Conservation (phyloP, 1,140 invertebrate species). For the Archegozetes longisetosus region DNA sequence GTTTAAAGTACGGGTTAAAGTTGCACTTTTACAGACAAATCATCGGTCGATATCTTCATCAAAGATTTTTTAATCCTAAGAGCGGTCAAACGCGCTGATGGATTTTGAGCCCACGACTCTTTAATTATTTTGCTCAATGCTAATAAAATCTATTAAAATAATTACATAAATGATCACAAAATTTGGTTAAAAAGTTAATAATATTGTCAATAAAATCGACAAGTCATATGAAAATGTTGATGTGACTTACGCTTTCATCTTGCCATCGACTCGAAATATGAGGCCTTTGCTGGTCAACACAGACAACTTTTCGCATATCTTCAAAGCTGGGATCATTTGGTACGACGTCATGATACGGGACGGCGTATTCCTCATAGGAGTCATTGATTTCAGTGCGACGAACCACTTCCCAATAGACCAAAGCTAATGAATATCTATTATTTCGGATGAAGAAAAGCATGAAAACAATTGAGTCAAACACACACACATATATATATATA, state of each 20-base stretch:
- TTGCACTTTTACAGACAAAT: background rate
- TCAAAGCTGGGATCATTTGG: conserved; percentile 81
- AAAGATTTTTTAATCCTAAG: conserved; percentile 69
- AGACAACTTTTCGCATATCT: conserved; percentile 81
- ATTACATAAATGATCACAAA: background rate
- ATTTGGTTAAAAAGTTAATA: background rate
- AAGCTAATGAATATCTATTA: conserved; percentile 59
- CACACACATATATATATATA: background rate
- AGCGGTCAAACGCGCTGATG: conserved; percentile 72
- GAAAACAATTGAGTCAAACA: background rate
- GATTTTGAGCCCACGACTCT: conserved; percentile 91
- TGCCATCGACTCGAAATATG: background rate
- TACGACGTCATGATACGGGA: conserved; percentile 82
- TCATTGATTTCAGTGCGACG: conserved; percentile 33
- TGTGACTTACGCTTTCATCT: background rate
- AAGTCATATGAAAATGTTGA: too few relatives aligned
- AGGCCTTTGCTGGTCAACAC: conserved; percentile 60
- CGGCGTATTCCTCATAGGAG: conserved; percentile 74
- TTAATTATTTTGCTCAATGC: conserved; percentile 87
- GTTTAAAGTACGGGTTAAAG: too few relatives aligned
- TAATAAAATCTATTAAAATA: conserved; percentile 48
- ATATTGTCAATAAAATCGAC: background rate
- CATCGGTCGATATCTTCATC: background rate
- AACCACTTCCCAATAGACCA: conserved; percentile 87
- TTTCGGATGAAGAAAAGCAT: background rate